phyloP scores from a whole-genome alignment of 1,140 invertebrate genomes.

The Dendrolimus kikuchii region DNA sequence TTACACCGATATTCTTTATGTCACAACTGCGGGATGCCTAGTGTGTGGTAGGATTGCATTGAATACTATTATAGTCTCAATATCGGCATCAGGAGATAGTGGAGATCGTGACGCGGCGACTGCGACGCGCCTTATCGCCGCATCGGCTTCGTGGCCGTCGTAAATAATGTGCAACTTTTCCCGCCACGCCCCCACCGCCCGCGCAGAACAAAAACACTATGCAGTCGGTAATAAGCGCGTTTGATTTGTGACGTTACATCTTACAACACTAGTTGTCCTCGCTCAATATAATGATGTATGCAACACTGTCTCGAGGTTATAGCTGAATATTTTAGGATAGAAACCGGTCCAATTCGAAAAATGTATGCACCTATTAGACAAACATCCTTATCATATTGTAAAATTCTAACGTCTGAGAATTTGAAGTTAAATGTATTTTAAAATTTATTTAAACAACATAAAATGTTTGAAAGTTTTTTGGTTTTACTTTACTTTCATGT shows the following conservation, averaged over 20 bases:
- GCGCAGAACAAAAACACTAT: conserved; percentile 33
- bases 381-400: no score
- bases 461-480: no score
- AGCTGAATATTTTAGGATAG: no score
- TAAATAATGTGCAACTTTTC: conserved; percentile 70
- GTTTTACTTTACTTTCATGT: no score
- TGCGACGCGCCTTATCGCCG: conserved; percentile 67
- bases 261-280: background rate
- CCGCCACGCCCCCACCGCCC: conserved; percentile 54
- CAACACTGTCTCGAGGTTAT: conserved; percentile 12
- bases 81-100: conserved; percentile 59
- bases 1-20: no score
- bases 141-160: conserved; percentile 65
- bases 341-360: no score
- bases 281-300: conserved; percentile 4
- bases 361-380: no score
- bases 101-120: conserved; percentile 64
- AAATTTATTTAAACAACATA: no score
- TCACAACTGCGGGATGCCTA: background rate
- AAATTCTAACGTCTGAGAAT: no score
- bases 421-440: no score
- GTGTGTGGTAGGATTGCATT: conserved; percentile 30
- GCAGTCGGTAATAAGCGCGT: conserved; percentile 22
- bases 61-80: conserved; percentile 59
- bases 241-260: background rate